A percentile compares a stretch with the other conserved stretches of the same genome.
phyloP scores from a whole-genome alignment of 2,113 vertebrate genomes.

The Crotalus horridus region DNA sequence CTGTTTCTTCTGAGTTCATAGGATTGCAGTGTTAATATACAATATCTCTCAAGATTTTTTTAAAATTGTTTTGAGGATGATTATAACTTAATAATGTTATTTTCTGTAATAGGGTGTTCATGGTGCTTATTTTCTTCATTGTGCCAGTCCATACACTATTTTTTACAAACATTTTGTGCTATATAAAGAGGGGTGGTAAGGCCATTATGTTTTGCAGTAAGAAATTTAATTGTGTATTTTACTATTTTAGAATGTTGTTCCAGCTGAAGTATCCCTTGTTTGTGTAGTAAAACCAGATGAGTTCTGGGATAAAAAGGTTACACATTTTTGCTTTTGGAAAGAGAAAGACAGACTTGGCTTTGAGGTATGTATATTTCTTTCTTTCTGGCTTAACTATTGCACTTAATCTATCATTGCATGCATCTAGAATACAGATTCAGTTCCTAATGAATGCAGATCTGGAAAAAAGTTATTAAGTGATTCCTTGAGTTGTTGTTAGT shows the following conservation, averaged over 20 bases:
- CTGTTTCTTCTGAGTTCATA: background rate
- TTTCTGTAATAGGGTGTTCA: background rate
- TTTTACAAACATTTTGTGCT: background rate
- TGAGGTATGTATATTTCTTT: conserved; percentile 77
- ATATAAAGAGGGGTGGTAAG: background rate
- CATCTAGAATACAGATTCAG: background rate
- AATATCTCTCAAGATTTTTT: background rate
- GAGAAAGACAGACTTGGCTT: conserved; percentile 98
- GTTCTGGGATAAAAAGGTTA: conserved; percentile 99
- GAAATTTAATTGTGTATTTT: conserved; percentile 29
- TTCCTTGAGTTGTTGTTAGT: background rate
- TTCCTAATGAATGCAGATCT: background rate
- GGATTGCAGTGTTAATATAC: background rate
- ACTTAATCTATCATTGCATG: background rate
- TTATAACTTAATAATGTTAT: background rate
- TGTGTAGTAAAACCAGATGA: conserved; percentile 99
- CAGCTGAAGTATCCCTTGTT: conserved; percentile 95
- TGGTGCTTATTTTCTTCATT: background rate
- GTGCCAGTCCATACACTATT: background rate
- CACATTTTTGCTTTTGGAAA: conserved; percentile 99
- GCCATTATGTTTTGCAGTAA: conserved; percentile 26
- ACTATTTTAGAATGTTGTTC: conserved; percentile 89
- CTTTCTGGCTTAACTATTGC: background rate
- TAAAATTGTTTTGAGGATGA: background rate
- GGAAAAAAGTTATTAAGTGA: background rate